phyloP scores from a whole-genome alignment of 64 coral and sea anemone genomes.

The Anthopleura sola region DNA sequence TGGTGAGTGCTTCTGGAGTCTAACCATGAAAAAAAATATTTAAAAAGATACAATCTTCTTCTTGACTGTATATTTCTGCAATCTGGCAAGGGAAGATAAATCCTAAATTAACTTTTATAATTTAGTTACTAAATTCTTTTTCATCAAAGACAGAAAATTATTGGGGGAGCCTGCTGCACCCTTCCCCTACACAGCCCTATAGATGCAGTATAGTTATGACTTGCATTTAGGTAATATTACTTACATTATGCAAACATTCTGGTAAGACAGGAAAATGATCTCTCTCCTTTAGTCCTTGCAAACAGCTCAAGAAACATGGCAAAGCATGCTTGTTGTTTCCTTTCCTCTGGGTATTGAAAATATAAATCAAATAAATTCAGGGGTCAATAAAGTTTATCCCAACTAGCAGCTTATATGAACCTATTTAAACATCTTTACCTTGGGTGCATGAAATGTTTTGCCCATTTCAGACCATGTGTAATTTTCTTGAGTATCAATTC shows the following conservation, averaged over 20 bases:
- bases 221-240: neutral
- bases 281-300: constrained; percentile 88
- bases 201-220: neutral
- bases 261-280: constrained; percentile 78
- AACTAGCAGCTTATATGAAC: too few relatives aligned
- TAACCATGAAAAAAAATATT: neutral
- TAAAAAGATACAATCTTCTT: constrained; percentile 95
- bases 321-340: constrained; percentile 58
- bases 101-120: too few relatives aligned
- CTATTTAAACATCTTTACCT: too few relatives aligned
- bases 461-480: too few relatives aligned
- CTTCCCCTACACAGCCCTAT: too few relatives aligned
- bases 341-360: constrained; percentile 55
- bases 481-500: too few relatives aligned
- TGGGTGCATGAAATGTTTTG: too few relatives aligned
- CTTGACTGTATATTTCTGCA: constrained; percentile 84
- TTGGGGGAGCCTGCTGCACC: too few relatives aligned
- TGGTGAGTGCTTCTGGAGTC: too few relatives aligned
- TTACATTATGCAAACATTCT: constrained; percentile 91
- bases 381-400: too few relatives aligned
- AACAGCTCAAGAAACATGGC: constrained; percentile 74
- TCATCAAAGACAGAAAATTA: too few relatives aligned
- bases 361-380: neutral
- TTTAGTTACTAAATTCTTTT: too few relatives aligned
- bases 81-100: constrained; percentile 61